phyloP scores from a whole-genome alignment of 2,888 invertebrate genomes.

The Dicroscelio sp. region DNA sequence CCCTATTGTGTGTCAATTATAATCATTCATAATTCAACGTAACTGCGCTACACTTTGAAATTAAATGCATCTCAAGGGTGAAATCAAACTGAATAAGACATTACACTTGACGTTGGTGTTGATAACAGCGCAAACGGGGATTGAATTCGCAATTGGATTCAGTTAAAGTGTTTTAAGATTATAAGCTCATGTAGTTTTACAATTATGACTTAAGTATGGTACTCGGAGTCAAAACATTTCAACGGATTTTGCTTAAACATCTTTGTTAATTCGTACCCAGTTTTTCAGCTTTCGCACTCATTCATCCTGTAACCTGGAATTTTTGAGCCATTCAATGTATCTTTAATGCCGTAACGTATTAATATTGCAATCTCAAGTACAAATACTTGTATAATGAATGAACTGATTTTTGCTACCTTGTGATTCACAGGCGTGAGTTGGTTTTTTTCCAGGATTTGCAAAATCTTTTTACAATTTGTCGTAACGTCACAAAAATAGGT shows the following conservation, averaged over 20 bases:
- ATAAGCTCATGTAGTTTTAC: conserved; percentile 8
- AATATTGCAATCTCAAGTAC: neutral
- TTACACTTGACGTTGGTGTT: conserved; percentile 88
- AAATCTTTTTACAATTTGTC: neutral
- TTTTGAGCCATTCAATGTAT: neutral
- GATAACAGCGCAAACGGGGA: conserved; percentile 47
- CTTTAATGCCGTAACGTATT: neutral
- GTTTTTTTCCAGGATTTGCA: no score
- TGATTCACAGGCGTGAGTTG: no score
- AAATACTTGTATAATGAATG: neutral
- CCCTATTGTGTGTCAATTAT: neutral
- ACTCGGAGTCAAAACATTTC: no score
- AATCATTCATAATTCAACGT: neutral
- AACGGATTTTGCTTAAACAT: no score
- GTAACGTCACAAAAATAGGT: neutral
- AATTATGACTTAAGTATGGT: neutral
- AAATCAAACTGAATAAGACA: conserved; percentile 85
- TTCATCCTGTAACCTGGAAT: neutral
- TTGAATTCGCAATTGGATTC: conserved; percentile 62
- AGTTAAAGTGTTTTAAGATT: conserved; percentile 7
- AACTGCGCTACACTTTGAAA: conserved; percentile 10
- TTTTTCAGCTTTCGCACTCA: neutral
- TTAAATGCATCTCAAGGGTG: no score
- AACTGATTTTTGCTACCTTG: no score
- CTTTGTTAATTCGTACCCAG: no score